These are phyloP conservation scores for Lysandra coridon DNA, from an alignment of 2,888 invertebrate species.

Conservation along the genomic window DNA sequence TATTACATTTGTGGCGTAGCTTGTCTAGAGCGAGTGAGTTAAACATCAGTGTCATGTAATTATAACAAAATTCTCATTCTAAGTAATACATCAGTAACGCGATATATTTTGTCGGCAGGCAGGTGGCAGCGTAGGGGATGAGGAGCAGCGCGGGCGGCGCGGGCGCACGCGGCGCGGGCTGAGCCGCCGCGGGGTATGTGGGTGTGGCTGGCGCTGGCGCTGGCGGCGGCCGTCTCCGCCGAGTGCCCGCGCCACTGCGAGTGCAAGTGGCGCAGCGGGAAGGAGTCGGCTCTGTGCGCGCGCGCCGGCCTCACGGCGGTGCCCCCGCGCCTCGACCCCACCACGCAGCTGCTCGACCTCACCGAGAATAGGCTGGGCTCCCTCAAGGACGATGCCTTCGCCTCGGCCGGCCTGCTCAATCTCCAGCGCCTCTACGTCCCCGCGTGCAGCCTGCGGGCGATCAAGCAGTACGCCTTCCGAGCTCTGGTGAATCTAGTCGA, in stretches of 20 bases:
- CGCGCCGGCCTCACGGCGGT: slow-evolving; percentile 87
- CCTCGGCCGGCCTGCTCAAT: slow-evolving; percentile 87
- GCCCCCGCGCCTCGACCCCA: slow-evolving; percentile 86
- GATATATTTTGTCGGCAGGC: slow-evolving; percentile 52
- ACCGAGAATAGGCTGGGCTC: slow-evolving; percentile 85
- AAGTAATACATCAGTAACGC: neutral
- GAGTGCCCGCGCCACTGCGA: slow-evolving; percentile 89
- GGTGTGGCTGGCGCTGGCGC: slow-evolving; percentile 75
- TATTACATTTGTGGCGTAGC: no score
- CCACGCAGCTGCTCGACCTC: slow-evolving; percentile 89
- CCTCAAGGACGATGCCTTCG: slow-evolving; percentile 87
- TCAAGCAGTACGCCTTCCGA: slow-evolving; percentile 87
- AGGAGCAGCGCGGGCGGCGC: slow-evolving; percentile 65
- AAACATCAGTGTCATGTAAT: no score
- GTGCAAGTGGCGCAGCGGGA: slow-evolving; percentile 94
- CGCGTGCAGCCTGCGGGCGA: slow-evolving; percentile 84
- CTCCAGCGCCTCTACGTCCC: slow-evolving; percentile 89
- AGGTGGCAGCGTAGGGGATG: slow-evolving; percentile 61
- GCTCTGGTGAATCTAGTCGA: slow-evolving; percentile 90
- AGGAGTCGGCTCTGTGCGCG: slow-evolving; percentile 90
- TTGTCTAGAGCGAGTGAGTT: no score
- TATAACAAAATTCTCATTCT: neutral
- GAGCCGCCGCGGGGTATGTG: slow-evolving; percentile 79
- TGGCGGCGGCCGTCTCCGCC: slow-evolving; percentile 77
- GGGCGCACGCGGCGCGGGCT: slow-evolving; percentile 71